Percentiles rank a stretch among this genome's conserved stretches.
phyloP scores from a whole-genome alignment of 2,797 vertebrate species.

The Ataeniobius toweri region DNA sequence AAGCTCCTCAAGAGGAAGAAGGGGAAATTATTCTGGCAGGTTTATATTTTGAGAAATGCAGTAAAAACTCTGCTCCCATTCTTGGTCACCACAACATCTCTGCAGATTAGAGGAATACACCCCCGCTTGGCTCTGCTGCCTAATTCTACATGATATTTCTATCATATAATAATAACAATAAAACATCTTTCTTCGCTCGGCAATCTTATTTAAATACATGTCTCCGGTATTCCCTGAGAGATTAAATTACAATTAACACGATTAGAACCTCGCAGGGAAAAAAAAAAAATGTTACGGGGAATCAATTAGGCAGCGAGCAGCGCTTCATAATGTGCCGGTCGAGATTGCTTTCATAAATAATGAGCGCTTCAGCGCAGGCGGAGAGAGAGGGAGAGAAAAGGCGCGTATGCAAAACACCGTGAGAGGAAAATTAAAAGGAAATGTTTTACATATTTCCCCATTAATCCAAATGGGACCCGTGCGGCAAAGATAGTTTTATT shows the following conservation, averaged over 20 bases:
- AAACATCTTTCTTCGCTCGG: constrained; percentile 62
- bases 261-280: constrained; percentile 87
- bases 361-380: constrained; percentile 79
- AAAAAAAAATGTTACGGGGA: constrained; percentile 85
- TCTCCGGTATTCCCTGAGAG: constrained; percentile 82
- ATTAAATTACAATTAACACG: constrained; percentile 92
- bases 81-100: constrained; percentile 22
- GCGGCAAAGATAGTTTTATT: constrained; percentile 88
- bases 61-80: not conserved
- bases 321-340: constrained; percentile 78
- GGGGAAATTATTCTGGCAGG: constrained; percentile 32
- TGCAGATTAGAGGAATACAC: constrained; percentile 58
- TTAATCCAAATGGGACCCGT: constrained; percentile 93
- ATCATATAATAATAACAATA: constrained; percentile 62
- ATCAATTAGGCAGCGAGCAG: constrained; percentile 92
- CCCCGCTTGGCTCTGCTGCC: constrained; percentile 47
- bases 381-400: constrained; percentile 45
- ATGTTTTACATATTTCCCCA: constrained; percentile 93
- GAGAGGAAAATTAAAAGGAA: constrained; percentile 86
- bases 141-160: constrained; percentile 78
- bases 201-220: constrained; percentile 84
- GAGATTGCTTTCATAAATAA: constrained; percentile 92
- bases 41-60: constrained; percentile 9
- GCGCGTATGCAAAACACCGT: constrained; percentile 84
- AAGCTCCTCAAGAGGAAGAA: constrained; percentile 35